Evolutionary conservation across 1,140 invertebrate genomes (phyloP), one percentile per base, ranked within the genome.

Genomic region (Meteorus sp.): DNA sequence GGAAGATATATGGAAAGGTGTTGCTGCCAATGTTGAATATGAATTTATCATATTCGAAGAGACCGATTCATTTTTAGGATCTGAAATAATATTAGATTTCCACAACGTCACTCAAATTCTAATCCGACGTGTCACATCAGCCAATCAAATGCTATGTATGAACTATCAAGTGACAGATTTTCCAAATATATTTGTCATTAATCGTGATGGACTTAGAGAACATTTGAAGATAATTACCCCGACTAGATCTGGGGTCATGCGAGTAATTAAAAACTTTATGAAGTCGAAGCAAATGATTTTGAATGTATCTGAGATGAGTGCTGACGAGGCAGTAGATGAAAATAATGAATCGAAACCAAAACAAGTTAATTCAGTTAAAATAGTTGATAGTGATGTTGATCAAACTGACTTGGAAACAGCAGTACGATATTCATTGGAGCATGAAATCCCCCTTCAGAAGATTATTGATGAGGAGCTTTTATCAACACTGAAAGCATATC

Each of bases 331-430:
- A 15, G 23, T 35, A 11, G 25, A 20, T 1, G 51, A 51, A 25
- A 23, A 15, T 22, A 3, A 35, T 15, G 15, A 29, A 29, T 1
- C 8, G 8, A 47, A 29, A 25, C 4, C 6, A 41, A 50, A 58
- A n/a, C n/a, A 25, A 41, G 1, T 15, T 11, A 20, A 19, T 50
- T 19, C 35, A n/a, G 3, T 11, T 8, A 55, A 45, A 3, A 47
- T 23, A 17, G 23, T 7, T 35, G 47, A 64, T 9, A 85, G 88
- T 69, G 66, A 78, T 7, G 80, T 94, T 0, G 94, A 89, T 72
- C 91, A 94, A 79, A 82, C 86, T 51, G 95, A 98, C 77, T 74
- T 98, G 43, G 92, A 96, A 77, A 90, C 87, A 70, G 88, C 91
- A 0, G 67, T 97, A 8, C 83, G 86, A 64, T 92, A 90, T 70